phyloP scores from a whole-genome alignment of 1,140 invertebrate genomes.

The Radopholus similis region DNA sequence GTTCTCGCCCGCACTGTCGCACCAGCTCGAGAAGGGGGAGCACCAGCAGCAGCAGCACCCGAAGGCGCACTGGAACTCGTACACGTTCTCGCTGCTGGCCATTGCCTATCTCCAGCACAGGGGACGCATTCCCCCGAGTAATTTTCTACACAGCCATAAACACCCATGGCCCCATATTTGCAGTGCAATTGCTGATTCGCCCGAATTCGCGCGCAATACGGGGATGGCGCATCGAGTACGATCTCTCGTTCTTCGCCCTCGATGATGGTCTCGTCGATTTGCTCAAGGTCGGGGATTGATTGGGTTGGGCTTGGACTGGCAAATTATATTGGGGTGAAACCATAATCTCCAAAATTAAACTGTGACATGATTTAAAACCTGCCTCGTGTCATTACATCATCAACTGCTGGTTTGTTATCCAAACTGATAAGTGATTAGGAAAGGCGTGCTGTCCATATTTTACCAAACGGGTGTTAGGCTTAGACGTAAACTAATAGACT shows the following conservation, averaged over 20 bases:
- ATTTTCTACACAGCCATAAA: no score
- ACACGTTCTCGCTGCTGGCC: conserved; percentile 34
- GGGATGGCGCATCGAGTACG: conserved; percentile 29
- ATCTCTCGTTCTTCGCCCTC: conserved; percentile 8
- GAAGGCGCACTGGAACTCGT: conserved; percentile 34
- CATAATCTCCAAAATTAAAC: no score
- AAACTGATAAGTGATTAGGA: conserved; percentile 11
- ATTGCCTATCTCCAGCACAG: conserved; percentile 33
- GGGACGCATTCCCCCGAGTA: conserved; percentile 7
- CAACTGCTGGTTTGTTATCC: neutral
- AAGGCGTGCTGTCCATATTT: no score
- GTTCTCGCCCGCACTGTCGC: conserved; percentile 7
- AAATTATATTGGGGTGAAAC: no score
- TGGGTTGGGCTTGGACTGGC: no score
- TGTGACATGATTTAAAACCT: no score
- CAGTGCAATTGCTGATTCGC: conserved; percentile 1
- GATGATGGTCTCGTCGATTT: conserved; percentile 8
- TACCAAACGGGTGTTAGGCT: no score
- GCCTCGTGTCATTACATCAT: no score
- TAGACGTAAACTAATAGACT: no score
- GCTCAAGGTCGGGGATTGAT: conserved; percentile 28
- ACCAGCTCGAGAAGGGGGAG: neutral
- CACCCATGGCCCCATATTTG: no score
- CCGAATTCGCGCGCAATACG: conserved; percentile 8
- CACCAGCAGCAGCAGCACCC: conserved; percentile 3